Conservation (phyloP, 2,797 vertebrate genomes). For the Varecia variegata region DNA sequence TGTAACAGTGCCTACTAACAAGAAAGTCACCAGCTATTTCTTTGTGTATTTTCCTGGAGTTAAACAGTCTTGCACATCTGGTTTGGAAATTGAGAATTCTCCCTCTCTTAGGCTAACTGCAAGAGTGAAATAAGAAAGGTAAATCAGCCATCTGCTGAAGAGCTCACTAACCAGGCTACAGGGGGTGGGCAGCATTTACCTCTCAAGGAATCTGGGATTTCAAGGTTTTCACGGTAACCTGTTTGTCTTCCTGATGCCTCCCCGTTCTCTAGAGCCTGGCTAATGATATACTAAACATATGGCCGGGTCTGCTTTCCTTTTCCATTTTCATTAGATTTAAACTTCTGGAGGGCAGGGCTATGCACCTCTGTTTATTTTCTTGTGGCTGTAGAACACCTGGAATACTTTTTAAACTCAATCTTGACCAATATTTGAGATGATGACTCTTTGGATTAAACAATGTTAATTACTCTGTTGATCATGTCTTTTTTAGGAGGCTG, state of each 20-base stretch:
- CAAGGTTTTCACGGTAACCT: background rate
- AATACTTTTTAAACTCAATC: background rate
- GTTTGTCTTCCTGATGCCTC: constrained; percentile 26
- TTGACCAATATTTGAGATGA: background rate
- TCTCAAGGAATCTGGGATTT: constrained; percentile 43
- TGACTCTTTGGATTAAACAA: background rate
- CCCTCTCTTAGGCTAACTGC: constrained; percentile 28
- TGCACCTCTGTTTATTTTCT: background rate
- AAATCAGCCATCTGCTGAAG: constrained; percentile 60
- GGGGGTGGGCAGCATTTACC: background rate
- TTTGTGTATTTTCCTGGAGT: constrained; percentile 42
- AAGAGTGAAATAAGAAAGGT: constrained; percentile 42
- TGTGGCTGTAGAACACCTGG: background rate
- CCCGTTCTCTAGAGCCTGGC: background rate
- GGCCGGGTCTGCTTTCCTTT: background rate
- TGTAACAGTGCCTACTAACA: background rate
- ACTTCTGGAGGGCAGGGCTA: background rate
- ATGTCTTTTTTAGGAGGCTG: background rate
- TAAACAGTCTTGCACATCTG: constrained; percentile 59
- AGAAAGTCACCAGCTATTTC: constrained; percentile 46
- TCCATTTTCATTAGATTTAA: constrained; percentile 1
- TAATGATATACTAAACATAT: constrained; percentile 49
- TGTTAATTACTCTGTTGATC: background rate
- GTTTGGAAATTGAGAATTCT: constrained; percentile 59
- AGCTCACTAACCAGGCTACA: constrained; percentile 10